Evolutionary conservation across 2,113 vertebrate species (phyloP).

Genomic region (Sinocyclocheilus anophthalmus): DNA sequence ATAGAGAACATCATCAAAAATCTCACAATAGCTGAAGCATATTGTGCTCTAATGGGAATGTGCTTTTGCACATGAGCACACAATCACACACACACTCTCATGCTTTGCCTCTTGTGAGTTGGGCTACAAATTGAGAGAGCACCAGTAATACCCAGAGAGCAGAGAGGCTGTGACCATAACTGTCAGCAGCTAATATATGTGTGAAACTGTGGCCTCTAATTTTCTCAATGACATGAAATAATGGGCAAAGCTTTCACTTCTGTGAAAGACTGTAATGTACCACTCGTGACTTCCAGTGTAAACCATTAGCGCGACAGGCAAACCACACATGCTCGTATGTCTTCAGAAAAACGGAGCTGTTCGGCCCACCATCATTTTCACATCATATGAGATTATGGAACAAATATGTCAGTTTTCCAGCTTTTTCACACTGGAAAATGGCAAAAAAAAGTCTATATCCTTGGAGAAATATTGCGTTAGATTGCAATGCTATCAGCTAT

Average conservation of each 20-base stretch:
- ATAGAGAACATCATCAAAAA: constrained; percentile 29
- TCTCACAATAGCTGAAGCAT: constrained; percentile 31
- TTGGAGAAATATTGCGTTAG: neutral
- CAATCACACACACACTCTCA: constrained; percentile 16
- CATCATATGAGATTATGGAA: constrained; percentile 14
- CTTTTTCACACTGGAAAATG: constrained; percentile 1
- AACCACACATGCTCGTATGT: constrained; percentile 36
- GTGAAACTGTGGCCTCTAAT: constrained; percentile 46
- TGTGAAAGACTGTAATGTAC: constrained; percentile 44
- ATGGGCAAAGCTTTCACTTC: constrained; percentile 44
- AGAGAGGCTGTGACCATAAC: constrained; percentile 45
- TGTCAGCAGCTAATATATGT: constrained; percentile 52
- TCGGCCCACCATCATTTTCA: constrained; percentile 22
- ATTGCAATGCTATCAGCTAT: neutral
- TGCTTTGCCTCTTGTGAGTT: constrained; percentile 11
- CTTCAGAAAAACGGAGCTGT: constrained; percentile 35
- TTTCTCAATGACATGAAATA: constrained; percentile 54
- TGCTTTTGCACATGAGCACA: constrained; percentile 16
- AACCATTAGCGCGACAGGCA: constrained; percentile 43
- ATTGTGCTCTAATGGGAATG: constrained; percentile 13
- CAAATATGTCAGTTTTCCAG: constrained; percentile 2
- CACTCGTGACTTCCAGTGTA: constrained; percentile 47
- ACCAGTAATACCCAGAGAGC: constrained; percentile 32
- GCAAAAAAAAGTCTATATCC: neutral
- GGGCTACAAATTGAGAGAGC: constrained; percentile 20